Evolutionary conservation across 2,113 vertebrate species (phyloP).

Genomic region (Anarrhichthys ocellatus): DNA sequence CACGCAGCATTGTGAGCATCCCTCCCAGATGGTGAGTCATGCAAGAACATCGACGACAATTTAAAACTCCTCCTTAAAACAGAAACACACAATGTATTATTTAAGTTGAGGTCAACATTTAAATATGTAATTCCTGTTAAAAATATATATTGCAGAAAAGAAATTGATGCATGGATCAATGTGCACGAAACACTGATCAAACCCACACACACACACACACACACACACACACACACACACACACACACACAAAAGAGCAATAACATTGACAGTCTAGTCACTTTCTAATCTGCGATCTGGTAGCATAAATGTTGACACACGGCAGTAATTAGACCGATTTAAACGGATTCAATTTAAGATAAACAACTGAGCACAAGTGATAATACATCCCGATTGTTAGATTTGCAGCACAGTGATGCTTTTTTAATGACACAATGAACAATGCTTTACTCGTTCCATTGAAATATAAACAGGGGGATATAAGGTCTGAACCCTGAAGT

Average conservation of each 20-base stretch:
- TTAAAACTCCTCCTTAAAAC: not conserved
- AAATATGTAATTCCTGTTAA: not conserved
- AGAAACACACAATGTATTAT: not conserved
- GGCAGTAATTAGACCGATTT: not conserved
- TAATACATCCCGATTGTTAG: not conserved
- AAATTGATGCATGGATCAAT: not conserved
- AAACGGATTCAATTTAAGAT: not conserved
- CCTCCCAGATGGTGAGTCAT: not conserved
- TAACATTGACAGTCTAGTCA: not conserved
- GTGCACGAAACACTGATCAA: not conserved
- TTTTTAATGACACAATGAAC: not conserved
- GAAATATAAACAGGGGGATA: conserved; percentile 2
- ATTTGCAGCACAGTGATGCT: not conserved
- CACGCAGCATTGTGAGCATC: not conserved
- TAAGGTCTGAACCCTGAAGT: not conserved
- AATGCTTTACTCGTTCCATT: not conserved
- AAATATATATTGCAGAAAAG: not conserved
- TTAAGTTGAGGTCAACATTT: no score
- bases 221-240: no score
- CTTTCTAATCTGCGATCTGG: not conserved
- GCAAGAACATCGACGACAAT: not conserved
- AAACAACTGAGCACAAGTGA: not conserved
- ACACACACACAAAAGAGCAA: not conserved
- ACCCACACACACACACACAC: not conserved
- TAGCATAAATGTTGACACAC: not conserved